phyloP scores from a whole-genome alignment of 2,888 invertebrate genomes.

The Apamea epomidion region DNA sequence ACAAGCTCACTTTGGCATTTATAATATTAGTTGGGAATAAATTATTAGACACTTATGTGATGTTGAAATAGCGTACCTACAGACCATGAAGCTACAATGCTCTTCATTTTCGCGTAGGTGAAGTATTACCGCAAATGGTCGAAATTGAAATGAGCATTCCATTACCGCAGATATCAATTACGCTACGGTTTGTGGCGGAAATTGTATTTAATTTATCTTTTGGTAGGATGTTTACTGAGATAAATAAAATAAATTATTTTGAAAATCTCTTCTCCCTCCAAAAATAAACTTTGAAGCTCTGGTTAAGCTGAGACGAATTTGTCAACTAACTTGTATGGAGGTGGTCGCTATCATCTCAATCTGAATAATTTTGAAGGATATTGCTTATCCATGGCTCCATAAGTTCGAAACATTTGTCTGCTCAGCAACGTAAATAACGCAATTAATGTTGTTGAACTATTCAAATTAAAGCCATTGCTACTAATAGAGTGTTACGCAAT shows the following conservation, averaged over 20 bases:
- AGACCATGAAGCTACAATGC: constrained; percentile 6
- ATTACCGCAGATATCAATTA: constrained; percentile 34
- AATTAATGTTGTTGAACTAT: too few species aligned
- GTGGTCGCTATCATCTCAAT: too few species aligned
- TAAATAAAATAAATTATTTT: background rate
- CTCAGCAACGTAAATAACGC: too few species aligned
- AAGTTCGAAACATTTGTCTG: too few species aligned
- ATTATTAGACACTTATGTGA: background rate
- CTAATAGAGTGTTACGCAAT: too few species aligned
- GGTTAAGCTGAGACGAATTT: too few species aligned
- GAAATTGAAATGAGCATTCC: constrained; percentile 34
- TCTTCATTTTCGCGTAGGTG: constrained; percentile 3
- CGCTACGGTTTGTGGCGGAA: background rate
- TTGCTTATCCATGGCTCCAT: too few species aligned
- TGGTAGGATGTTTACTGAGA: background rate
- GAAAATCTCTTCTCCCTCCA: background rate
- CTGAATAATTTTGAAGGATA: too few species aligned
- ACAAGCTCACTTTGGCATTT: too few species aligned
- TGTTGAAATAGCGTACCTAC: background rate
- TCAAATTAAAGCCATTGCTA: too few species aligned
- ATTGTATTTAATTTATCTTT: background rate
- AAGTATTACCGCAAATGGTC: constrained; percentile 10
- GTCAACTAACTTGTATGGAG: too few species aligned
- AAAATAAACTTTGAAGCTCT: too few species aligned
- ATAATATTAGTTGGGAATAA: background rate